phyloP scores from a whole-genome alignment of 2,797 vertebrate species.

The Apogon hyalosoma region DNA sequence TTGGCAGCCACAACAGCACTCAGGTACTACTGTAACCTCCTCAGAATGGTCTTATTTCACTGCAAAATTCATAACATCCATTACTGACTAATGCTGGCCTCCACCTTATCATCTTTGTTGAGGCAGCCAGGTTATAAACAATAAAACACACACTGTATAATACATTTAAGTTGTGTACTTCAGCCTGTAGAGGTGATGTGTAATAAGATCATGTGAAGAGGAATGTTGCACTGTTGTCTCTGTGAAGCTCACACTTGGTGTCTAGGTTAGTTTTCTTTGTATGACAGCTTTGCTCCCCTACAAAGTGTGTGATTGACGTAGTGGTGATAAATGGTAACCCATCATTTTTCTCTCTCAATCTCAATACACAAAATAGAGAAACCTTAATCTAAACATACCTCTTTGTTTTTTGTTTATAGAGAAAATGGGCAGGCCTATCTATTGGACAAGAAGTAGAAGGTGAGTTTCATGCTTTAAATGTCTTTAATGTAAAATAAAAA shows the following conservation, averaged over 20 bases:
- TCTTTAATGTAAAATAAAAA: too few relatives aligned
- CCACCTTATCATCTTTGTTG: too few relatives aligned
- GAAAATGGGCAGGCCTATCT: conserved; percentile 96
- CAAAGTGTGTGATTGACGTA: neutral
- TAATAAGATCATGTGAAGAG: conserved; percentile 67
- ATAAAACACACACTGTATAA: neutral
- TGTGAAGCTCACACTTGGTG: conserved; percentile 21
- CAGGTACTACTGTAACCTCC: conserved; percentile 79
- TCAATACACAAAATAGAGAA: neutral
- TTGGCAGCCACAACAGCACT: conserved; percentile 59
- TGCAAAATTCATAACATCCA: neutral
- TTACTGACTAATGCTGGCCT: neutral
- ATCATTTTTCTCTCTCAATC: neutral
- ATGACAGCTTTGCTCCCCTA: conserved; percentile 10
- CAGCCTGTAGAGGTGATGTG: conserved; percentile 24
- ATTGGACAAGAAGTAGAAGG: conserved; percentile 95
- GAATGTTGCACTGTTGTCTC: conserved; percentile 51
- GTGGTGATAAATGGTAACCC: neutral
- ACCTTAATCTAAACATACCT: neutral
- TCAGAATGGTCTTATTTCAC: conserved; percentile 69
- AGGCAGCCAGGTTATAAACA: neutral
- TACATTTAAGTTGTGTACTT: neutral
- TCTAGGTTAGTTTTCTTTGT: conserved; percentile 19
- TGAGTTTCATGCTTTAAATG: conserved; percentile 68
- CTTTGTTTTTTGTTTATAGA: conserved; percentile 73